phyloP scores from a whole-genome alignment of 1,140 invertebrate species.

The Formica selysi region DNA sequence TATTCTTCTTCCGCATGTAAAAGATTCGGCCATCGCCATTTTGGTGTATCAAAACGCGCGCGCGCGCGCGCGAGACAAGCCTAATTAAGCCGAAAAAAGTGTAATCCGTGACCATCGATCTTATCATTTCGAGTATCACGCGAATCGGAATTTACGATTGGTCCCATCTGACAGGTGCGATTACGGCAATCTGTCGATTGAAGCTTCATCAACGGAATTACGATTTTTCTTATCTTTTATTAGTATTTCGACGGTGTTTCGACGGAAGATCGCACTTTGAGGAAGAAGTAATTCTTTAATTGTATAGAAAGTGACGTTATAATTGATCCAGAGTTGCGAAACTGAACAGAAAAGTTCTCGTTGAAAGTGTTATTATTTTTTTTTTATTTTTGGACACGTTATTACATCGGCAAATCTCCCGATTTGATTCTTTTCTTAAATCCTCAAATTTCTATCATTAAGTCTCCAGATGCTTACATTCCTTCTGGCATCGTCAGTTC shows the following conservation, averaged over 20 bases:
- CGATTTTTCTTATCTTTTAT: too few relatives aligned
- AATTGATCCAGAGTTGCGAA: too few relatives aligned
- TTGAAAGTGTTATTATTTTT: too few relatives aligned
- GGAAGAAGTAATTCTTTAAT: too few relatives aligned
- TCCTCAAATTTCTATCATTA: neutral
- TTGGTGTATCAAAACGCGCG: neutral
- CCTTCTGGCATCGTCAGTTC: neutral
- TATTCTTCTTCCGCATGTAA: constrained; percentile 14
- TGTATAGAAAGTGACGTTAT: too few relatives aligned
- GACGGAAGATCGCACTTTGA: too few relatives aligned
- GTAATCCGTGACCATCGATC: neutral
- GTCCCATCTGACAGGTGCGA: neutral
- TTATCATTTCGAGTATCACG: neutral
- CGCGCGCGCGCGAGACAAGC: neutral
- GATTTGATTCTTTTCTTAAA: neutral
- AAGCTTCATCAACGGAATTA: neutral
- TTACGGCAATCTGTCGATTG: neutral
- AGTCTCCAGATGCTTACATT: neutral
- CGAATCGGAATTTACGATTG: neutral
- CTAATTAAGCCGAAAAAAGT: constrained; percentile 7
- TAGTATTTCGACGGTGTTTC: too few relatives aligned
- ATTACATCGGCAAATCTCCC: neutral
- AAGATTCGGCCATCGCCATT: constrained; percentile 24
- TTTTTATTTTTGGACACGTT: neutral
- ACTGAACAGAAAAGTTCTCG: too few relatives aligned